Conservation (phyloP, 2,113 vertebrate species). For the rabbit (Oryctolagus cuniculus) region DNA sequence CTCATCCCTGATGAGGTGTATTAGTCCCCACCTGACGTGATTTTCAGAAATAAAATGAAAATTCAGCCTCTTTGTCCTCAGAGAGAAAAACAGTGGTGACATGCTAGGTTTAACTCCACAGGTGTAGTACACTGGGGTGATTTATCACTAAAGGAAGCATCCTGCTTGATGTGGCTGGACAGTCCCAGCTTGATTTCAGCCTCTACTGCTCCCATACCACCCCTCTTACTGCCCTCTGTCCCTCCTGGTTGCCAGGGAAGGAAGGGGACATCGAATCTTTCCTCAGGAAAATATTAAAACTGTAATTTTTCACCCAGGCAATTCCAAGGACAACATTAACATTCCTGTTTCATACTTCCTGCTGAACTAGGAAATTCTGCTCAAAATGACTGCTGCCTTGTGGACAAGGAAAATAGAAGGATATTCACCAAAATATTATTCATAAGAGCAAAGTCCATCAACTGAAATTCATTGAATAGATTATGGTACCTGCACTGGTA, state of each 20-base stretch:
- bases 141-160: not conserved
- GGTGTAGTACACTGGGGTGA: not conserved
- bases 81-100: not conserved
- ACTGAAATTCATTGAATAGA: too few relatives aligned
- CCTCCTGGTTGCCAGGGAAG: not conserved
- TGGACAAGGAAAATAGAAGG: too few relatives aligned
- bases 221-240: not conserved
- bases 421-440: too few relatives aligned
- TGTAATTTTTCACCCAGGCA: not conserved
- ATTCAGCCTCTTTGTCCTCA: not conserved
- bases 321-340: not conserved
- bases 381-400: not conserved
- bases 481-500: too few relatives aligned
- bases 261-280: not conserved
- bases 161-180: not conserved
- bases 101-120: not conserved
- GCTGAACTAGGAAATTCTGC: not conserved
- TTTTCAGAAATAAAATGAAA: constrained; percentile 31
- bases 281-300: not conserved
- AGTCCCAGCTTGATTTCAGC: not conserved
- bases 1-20: not conserved
- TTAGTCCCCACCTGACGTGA: not conserved
- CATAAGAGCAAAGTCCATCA: too few relatives aligned
- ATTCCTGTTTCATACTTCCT: not conserved
- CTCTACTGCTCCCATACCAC: not conserved